These are phyloP conservation scores for Elgaria multicarinata DNA, from an alignment of 2,113 vertebrate genomes.

Conservation along the genomic window DNA sequence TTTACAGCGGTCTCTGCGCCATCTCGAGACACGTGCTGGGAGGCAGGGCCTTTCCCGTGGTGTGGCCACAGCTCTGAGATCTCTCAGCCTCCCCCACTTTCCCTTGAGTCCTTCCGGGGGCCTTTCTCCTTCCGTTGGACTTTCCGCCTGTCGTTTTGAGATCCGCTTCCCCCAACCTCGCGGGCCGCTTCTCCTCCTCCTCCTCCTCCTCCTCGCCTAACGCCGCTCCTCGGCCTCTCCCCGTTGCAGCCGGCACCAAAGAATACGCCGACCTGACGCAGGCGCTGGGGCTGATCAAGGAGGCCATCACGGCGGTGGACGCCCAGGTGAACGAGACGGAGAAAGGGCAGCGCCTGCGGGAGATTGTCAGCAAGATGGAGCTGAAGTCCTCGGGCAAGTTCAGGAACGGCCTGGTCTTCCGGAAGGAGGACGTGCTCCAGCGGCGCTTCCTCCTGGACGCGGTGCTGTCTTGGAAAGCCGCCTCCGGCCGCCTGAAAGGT, in stretches of 20 bases:
- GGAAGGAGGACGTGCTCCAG: constrained; percentile 86
- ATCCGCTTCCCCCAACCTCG: too few species aligned
- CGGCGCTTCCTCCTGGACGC: constrained; percentile 85
- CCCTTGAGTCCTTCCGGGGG: too few species aligned
- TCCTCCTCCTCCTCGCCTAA: background rate
- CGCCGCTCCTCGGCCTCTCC: constrained; percentile 27
- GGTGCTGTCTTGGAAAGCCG: constrained; percentile 90
- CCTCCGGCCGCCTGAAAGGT: constrained; percentile 94
- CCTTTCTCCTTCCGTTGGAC: too few species aligned
- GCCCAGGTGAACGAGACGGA: constrained; percentile 85
- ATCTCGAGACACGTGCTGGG: too few species aligned
- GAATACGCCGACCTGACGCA: constrained; percentile 86
- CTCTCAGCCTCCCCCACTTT: too few species aligned
- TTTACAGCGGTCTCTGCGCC: too few species aligned
- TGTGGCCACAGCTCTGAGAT: too few species aligned
- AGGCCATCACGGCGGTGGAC: constrained; percentile 89
- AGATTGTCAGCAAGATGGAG: constrained; percentile 89
- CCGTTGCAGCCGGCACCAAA: constrained; percentile 81
- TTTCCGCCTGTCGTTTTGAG: too few species aligned
- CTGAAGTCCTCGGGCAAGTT: constrained; percentile 86
- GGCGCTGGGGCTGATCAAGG: constrained; percentile 87
- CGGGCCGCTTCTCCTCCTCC: background rate
- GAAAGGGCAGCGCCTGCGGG: constrained; percentile 86
- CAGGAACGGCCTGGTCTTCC: constrained; percentile 89
- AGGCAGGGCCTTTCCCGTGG: too few species aligned